Percentiles rank a stretch among this genome's conserved stretches.
These are phyloP conservation scores for Drosophila niveifrons DNA, from an alignment of 2,888 invertebrate species.

Conservation along the genomic window DNA sequence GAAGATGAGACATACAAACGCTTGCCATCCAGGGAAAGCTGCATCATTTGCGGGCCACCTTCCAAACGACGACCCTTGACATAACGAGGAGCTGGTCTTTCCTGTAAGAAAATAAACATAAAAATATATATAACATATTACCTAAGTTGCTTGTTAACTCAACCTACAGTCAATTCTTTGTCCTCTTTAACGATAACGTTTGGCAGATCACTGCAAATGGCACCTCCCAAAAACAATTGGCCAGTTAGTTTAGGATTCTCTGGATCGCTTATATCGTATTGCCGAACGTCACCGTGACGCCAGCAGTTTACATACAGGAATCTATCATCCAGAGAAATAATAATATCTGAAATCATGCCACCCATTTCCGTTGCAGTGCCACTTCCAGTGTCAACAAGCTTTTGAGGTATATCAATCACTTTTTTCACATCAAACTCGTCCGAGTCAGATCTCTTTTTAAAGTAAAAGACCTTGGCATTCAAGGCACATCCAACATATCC, in stretches of 20 bases:
- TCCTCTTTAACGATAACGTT: conserved; percentile 92
- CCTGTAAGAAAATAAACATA: conserved; percentile 70
- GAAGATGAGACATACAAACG: conserved; percentile 96
- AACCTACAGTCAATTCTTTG: conserved; percentile 88
- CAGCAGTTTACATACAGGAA: conserved; percentile 96
- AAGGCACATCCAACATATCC: conserved; percentile 97
- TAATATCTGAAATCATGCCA: conserved; percentile 96
- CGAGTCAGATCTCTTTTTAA: conserved; percentile 83
- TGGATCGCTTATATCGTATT: conserved; percentile 96
- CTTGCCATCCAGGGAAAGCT: conserved; percentile 97
- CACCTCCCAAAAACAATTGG: conserved; percentile 95
- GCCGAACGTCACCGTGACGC: conserved; percentile 97
- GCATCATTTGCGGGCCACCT: conserved; percentile 98
- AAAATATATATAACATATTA: conserved; percentile 13
- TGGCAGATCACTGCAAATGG: conserved; percentile 89
- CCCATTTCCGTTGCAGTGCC: conserved; percentile 85
- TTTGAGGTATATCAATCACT: conserved; percentile 93
- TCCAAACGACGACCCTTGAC: conserved; percentile 92
- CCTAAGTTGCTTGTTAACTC: not conserved
- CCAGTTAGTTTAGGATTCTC: conserved; percentile 91
- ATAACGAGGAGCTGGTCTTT: conserved; percentile 89
- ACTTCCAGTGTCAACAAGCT: conserved; percentile 91
- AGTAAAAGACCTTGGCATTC: conserved; percentile 92
- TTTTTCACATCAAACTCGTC: conserved; percentile 92
- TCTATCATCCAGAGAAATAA: conserved; percentile 97